A percentile compares a stretch with the other conserved stretches of the same genome.
Conservation (phyloP, 1,140 invertebrate genomes). For the Leptinotarsa texana region DNA sequence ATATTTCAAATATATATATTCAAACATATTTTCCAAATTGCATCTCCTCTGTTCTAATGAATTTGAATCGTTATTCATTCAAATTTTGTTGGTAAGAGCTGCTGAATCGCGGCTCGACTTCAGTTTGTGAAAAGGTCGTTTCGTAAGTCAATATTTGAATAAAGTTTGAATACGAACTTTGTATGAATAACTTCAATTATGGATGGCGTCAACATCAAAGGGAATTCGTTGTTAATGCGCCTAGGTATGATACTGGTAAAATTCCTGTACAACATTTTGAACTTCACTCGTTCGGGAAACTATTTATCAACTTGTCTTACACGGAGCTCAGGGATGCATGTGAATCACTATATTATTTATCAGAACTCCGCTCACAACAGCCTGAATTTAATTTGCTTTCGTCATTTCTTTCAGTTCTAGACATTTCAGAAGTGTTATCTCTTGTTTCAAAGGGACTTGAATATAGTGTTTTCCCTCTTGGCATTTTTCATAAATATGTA, state of each 20-base stretch:
- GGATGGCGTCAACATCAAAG: constrained; percentile 11
- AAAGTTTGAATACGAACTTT: constrained; percentile 1
- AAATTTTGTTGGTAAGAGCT: background rate
- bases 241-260: constrained; percentile 1
- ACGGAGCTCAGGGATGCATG: background rate
- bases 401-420: too few species aligned
- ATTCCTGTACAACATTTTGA: background rate
- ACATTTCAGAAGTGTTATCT: too few species aligned
- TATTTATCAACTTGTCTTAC: background rate
- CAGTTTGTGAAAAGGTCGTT: background rate
- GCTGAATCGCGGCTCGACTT: background rate
- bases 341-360: background rate
- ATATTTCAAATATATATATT: too few species aligned
- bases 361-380: background rate
- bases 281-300: background rate
- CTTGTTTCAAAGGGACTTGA: too few species aligned
- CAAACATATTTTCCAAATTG: background rate
- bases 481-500: too few species aligned
- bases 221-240: background rate
- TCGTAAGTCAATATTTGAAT: constrained; percentile 9
- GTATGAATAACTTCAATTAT: constrained; percentile 9
- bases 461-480: too few species aligned
- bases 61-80: constrained; percentile 1
- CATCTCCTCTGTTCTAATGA: background rate
- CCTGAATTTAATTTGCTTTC: too few species aligned